Evolutionary conservation across 2,797 vertebrate species (phyloP), one percentile per base, ranked within the genome.

Genomic region (Muraenolepis orangiensis): DNA sequence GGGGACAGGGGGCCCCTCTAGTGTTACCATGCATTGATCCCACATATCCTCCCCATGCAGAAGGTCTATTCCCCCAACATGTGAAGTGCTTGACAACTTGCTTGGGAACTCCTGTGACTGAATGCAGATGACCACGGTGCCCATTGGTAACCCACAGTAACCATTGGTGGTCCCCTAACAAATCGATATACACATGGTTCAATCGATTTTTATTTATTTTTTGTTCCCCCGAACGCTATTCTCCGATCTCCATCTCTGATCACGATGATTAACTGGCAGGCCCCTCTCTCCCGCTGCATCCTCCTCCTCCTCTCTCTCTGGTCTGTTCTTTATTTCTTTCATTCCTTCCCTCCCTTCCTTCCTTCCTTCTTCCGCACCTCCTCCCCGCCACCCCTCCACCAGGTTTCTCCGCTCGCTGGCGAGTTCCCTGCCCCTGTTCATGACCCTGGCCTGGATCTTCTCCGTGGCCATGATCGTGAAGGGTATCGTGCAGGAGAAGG

Each of bases 371-470:
- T 4, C 36, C n/a, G n/a, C n/a, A n/a, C n/a, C n/a, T n/a, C n/a
- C n/a, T n/a, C n/a, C n/a, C 12, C 40, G 40, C 40, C 14, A 13
- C 40, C 42, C 42, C 14, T 18, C 16, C 0, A 16, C 46, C 86
- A 99, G 98, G 91, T 99, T 98, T 87, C 86, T 99, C 69, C 95
- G 94, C 12, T 91, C 94, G 28, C 92, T 98, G 91, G 93, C 95
- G 6, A 86, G 92, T 6, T 97, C 95, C 6, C 93, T 99, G 86
- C 96, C 98, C 1, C 92, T 99, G 38, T 99, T 95, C 90, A 95
- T 99, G 95, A 98, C 95, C 0, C 87, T 99, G 90, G 96, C 97
- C 36, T 99, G 98, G 98, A 97, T 99, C 84, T 99, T 96, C 90
- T 97, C 97, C 0, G 97, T 98, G 88, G 97, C 98, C 68, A 94